Conservation (phyloP, 2,797 vertebrate genomes). For the Oreortyx pictus region DNA sequence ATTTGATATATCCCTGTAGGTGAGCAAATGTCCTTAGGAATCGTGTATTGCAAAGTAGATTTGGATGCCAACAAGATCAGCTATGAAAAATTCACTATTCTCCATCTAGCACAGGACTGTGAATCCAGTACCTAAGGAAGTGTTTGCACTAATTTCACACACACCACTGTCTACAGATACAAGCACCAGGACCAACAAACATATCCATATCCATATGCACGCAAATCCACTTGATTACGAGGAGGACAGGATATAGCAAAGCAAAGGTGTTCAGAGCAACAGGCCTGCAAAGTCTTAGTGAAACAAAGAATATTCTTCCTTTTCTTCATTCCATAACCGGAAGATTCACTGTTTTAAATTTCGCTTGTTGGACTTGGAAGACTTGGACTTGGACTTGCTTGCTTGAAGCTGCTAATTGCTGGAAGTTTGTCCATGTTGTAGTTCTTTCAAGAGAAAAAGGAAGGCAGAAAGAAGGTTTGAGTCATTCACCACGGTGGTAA, state of each 20-base stretch:
- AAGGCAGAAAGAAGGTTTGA: not conserved
- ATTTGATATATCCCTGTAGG: not conserved
- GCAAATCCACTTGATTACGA: not conserved
- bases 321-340: not conserved
- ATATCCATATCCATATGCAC: not conserved
- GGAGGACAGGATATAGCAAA: not conserved
- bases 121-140: not conserved
- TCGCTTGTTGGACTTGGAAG: not conserved
- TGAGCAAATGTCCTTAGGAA: not conserved
- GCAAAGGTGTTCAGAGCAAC: not conserved
- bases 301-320: not conserved
- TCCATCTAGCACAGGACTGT: fast-evolving
- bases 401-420: not conserved
- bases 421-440: not conserved
- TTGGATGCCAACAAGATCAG: not conserved
- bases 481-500: not conserved
- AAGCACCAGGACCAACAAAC: not conserved
- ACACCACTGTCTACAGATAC: not conserved
- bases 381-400: not conserved
- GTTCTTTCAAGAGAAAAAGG: slow-evolving; percentile 8
- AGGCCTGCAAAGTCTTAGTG: not conserved
- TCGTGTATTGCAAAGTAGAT: not conserved
- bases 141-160: not conserved
- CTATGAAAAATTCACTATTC: not conserved
- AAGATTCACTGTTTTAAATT: not conserved